Evolutionary conservation across 2,797 vertebrate genomes (phyloP).

Genomic region (Lemur catta): DNA sequence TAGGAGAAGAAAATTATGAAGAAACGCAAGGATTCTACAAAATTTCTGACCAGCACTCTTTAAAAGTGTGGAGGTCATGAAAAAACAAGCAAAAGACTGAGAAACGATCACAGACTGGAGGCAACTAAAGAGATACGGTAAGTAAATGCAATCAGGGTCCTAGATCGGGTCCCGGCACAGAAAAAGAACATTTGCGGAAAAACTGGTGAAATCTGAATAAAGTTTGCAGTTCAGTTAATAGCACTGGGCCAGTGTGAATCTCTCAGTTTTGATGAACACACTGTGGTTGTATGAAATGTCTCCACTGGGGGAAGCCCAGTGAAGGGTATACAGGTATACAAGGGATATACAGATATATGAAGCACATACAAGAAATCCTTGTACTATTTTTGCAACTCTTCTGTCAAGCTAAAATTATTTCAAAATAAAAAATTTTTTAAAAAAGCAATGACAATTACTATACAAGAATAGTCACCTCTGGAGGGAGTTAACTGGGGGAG

Average conservation of each 20-base stretch:
- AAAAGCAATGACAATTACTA: neutral
- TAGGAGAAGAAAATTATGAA: neutral
- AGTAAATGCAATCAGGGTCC: rapidly evolving
- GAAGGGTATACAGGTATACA: too few relatives aligned
- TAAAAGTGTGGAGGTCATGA: neutral
- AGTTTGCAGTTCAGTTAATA: neutral
- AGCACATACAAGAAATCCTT: neutral
- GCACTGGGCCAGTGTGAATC: rapidly evolving
- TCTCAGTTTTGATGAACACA: neutral
- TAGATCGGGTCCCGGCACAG: neutral
- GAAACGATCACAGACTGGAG: neutral
- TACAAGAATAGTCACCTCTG: neutral
- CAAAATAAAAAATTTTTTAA: neutral
- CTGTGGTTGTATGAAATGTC: neutral
- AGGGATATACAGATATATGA: neutral
- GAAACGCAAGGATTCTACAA: neutral
- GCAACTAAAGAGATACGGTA: neutral
- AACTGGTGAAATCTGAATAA: neutral
- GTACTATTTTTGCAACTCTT: neutral
- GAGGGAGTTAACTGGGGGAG: neutral
- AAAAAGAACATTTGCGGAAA: neutral
- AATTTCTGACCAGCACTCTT: neutral
- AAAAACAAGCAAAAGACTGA: neutral
- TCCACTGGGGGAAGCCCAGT: neutral
- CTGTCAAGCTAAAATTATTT: neutral